Evolutionary conservation across 1,140 invertebrate species (phyloP), one percentile per base, ranked within the genome.

Genomic region (Eulimnadia texana): DNA sequence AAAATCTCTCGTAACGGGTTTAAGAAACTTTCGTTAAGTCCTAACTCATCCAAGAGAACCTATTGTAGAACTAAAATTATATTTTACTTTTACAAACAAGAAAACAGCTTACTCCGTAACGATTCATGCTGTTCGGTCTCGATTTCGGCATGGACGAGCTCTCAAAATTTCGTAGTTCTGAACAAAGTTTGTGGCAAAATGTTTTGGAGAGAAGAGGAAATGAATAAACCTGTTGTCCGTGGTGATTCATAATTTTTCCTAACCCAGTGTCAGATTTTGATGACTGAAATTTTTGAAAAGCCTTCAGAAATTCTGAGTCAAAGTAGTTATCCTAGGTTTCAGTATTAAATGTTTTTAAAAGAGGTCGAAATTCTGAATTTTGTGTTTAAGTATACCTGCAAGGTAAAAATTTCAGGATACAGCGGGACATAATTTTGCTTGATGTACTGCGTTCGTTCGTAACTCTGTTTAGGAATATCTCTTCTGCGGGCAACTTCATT

Each of bases 121-220:
- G 69, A 59, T 75, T 77, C 76, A 77, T 77, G 16, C 73, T 72
- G 65, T 77, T 77, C 27, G 76, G 75, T 47, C 72, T 64, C 29
- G 69, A 71, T 67, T 74, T 76, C 3, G 74, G 74, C 51, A 73
- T 64, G 58, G 69, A 63, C 56, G 70, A 70, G 0, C 69, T 58
- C 61, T 74, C 70, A 70, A 74, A 76, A 65, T 75, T 57, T 16
- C 65, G 58, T 23, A 77, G 50, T 65, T 77, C 75, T 53, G 71
- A 69, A 3, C 74, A 61, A 29, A 77, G 66, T 51, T 65, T 55
- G 6, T 60, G 11, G 66, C 76, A 77, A 61, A 76, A 77, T 49
- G 72, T 65, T 24, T 65, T 24, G 3, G 70, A 74, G 64, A 77
- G 75, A 3, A 77, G 69, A 6, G 70, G 72, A 49, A 77, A 72